phyloP scores from a whole-genome alignment of 2,113 vertebrate genomes.

The Coptodon rendalli region DNA sequence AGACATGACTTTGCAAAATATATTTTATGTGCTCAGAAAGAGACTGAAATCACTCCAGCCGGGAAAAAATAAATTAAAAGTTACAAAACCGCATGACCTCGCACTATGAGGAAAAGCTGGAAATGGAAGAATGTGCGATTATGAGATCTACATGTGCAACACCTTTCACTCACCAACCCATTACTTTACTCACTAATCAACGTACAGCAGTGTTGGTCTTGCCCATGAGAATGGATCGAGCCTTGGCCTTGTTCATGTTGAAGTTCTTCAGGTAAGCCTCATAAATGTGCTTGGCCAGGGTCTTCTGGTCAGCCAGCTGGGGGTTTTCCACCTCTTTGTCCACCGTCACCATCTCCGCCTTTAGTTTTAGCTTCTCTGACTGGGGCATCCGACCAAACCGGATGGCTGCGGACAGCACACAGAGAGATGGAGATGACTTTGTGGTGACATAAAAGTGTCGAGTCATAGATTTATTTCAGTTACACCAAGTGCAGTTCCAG shows the following conservation, averaged over 20 bases:
- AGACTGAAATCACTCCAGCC: not conserved
- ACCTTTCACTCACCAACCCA: slow-evolving; percentile 33
- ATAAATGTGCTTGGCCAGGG: slow-evolving; percentile 88
- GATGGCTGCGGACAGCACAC: slow-evolving; percentile 77
- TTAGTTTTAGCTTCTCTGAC: slow-evolving; percentile 94
- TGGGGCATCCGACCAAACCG: slow-evolving; percentile 97
- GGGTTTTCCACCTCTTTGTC: slow-evolving; percentile 80
- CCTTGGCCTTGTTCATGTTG: slow-evolving; percentile 98
- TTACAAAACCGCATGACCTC: not conserved
- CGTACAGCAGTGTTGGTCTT: slow-evolving; percentile 91
- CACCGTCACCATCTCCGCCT: slow-evolving; percentile 88
- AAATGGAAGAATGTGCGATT: not conserved
- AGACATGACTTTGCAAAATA: slow-evolving; percentile 10
- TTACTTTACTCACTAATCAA: slow-evolving; percentile 13
- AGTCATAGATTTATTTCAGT: not conserved
- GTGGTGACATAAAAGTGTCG: not conserved
- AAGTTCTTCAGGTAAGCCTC: slow-evolving; percentile 98
- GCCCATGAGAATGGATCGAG: slow-evolving; percentile 89
- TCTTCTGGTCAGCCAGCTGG: slow-evolving; percentile 85
- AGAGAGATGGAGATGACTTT: not conserved
- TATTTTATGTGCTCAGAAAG: not conserved
- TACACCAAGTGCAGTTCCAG: not conserved
- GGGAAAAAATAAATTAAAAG: not conserved
- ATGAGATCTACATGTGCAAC: not conserved
- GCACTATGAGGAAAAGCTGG: slow-evolving; percentile 14